Evolutionary conservation across 2,113 vertebrate species (phyloP).

Genomic region (Seriola quinqueradiata): DNA sequence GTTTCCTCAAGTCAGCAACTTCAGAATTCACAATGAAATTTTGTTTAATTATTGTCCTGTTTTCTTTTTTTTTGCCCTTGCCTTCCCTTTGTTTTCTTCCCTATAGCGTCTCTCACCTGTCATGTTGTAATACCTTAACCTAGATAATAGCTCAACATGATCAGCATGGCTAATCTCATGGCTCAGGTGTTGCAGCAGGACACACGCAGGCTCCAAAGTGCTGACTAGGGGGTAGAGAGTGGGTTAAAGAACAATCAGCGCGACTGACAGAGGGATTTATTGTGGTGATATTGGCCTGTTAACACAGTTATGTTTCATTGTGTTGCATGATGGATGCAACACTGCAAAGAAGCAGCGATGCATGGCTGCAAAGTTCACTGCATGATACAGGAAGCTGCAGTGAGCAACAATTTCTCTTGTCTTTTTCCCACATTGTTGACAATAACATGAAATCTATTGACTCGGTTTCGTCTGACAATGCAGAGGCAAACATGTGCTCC

Average conservation of each 20-base stretch:
- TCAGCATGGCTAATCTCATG: constrained; percentile 79
- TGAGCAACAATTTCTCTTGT: neutral
- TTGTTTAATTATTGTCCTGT: neutral
- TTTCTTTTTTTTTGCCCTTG: constrained; percentile 14
- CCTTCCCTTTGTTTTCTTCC: constrained; percentile 22
- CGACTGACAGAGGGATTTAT: constrained; percentile 57
- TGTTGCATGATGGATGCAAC: constrained; percentile 3
- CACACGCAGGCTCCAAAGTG: constrained; percentile 60
- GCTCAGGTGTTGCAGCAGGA: constrained; percentile 69
- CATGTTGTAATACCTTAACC: constrained; percentile 71
- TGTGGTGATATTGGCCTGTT: constrained; percentile 21
- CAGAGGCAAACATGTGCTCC: constrained; percentile 5
- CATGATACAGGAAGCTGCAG: neutral
- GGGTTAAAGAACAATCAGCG: constrained; percentile 63
- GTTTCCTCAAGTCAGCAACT: neutral
- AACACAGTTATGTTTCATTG: constrained; percentile 11
- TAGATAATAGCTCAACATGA: constrained; percentile 75
- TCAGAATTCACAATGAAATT: neutral
- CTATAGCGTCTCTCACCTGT: constrained; percentile 46
- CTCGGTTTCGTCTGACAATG: neutral
- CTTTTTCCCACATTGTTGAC: neutral
- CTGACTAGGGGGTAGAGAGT: constrained; percentile 62
- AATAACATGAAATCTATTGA: neutral
- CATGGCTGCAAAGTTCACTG: neutral
- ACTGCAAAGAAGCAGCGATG: neutral